Conservation (phyloP, 2,888 invertebrate genomes). For the Trissolcus brochymenae region DNA sequence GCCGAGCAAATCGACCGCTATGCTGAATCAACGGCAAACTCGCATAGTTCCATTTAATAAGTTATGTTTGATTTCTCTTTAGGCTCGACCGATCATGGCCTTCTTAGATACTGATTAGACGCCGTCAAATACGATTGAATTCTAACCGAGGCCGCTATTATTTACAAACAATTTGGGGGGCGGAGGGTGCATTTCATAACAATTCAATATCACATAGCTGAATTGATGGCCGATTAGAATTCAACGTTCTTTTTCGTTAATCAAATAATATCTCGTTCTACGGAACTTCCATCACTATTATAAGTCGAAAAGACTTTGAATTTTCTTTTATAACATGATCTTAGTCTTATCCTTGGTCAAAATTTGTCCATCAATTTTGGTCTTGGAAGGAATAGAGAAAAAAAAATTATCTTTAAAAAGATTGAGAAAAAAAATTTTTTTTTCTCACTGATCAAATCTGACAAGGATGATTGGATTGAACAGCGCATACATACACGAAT, state of each 20-base stretch:
- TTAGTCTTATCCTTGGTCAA: no score
- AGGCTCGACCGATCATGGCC: conserved; percentile 73
- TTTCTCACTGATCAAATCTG: neutral
- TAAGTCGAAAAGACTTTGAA: no score
- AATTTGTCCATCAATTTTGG: no score
- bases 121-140: conserved; percentile 25
- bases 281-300: no score
- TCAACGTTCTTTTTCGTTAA: conserved; percentile 4
- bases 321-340: conserved; percentile 21
- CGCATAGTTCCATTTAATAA: conserved; percentile 67
- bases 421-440: no score
- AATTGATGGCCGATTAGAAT: conserved; percentile 13
- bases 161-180: conserved; percentile 28
- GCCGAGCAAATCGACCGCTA: conserved; percentile 61
- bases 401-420: no score
- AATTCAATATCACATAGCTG: conserved; percentile 29
- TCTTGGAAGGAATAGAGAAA: no score
- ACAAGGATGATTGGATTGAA: conserved; percentile 44
- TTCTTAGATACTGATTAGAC: conserved; percentile 69
- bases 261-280: no score
- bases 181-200: conserved; percentile 3
- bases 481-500: conserved; percentile 40
- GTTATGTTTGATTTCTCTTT: conserved; percentile 74
- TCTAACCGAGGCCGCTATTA: conserved; percentile 14
- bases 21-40: conserved; percentile 73